Percentiles rank a stretch among this genome's conserved stretches.
Evolutionary conservation across 2,113 vertebrate genomes (phyloP).

Genomic region (Macheiramphus alcinus): DNA sequence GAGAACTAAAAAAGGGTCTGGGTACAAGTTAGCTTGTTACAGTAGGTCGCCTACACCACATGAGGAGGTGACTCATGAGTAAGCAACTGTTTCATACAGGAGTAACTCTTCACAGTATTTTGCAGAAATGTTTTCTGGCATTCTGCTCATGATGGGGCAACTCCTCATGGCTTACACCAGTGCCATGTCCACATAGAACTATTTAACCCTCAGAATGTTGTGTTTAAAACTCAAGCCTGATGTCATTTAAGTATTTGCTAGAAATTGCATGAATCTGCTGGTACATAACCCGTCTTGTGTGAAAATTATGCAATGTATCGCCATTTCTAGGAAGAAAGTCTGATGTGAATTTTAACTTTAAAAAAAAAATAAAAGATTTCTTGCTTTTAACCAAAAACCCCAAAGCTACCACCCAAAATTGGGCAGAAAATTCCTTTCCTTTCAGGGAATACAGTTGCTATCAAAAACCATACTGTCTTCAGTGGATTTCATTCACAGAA

Average conservation of each 20-base stretch:
- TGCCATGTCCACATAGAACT: neutral
- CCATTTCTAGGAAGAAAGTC: neutral
- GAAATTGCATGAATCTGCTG: neutral
- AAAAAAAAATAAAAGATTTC: neutral
- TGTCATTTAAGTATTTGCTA: neutral
- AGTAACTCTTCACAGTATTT: neutral
- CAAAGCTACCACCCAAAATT: neutral
- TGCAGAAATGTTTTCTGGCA: neutral
- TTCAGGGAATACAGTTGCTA: neutral
- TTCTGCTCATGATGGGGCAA: neutral
- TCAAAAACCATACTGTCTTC: neutral
- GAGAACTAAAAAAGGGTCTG: neutral
- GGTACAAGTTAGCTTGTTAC: neutral
- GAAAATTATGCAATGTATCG: neutral
- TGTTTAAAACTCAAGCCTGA: neutral
- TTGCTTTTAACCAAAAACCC: neutral
- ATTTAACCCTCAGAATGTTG: neutral
- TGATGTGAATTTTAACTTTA: neutral
- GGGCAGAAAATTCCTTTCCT: neutral
- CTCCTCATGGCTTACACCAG: neutral
- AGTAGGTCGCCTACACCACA: neutral
- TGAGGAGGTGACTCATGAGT: neutral
- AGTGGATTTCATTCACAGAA: neutral
- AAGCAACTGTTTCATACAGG: neutral
- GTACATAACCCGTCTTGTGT: neutral